A percentile compares a stretch with the other conserved stretches of the same genome.
Conservation (phyloP, 2,797 vertebrate species). For the Betta splendens region DNA sequence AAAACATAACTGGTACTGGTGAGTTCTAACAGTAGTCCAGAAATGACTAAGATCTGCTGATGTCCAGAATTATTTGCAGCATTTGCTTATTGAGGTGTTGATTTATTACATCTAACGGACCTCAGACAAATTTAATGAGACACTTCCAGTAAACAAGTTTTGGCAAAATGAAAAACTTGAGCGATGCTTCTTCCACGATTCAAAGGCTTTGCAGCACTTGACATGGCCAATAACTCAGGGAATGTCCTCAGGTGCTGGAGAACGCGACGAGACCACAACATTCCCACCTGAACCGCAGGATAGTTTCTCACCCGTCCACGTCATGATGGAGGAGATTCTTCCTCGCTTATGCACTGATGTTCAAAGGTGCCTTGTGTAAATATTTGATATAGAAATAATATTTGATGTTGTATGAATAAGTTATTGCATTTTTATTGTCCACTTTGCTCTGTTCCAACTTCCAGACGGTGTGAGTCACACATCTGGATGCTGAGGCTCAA, state of each 20-base stretch:
- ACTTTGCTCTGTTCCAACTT: constrained; percentile 41
- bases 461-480: constrained; percentile 49
- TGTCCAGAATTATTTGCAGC: neutral
- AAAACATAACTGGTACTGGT: no score
- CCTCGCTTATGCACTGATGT: constrained; percentile 71
- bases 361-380: constrained; percentile 67
- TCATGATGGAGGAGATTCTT: constrained; percentile 13
- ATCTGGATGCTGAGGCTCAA: constrained; percentile 50
- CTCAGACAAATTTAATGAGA: neutral
- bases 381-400: constrained; percentile 67
- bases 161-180: neutral
- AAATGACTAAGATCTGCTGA: neutral
- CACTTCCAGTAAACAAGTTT: constrained; percentile 4
- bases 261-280: constrained; percentile 2
- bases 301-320: constrained; percentile 14
- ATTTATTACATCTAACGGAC: neutral
- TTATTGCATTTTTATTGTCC: constrained; percentile 64
- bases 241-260: constrained; percentile 30
- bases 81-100: neutral
- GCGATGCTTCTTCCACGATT: constrained; percentile 7
- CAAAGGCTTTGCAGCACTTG: constrained; percentile 29
- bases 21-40: no score
- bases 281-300: neutral
- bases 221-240: constrained; percentile 54
- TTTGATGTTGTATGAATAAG: constrained; percentile 70